These are phyloP conservation scores for Elysia crispata DNA, from an alignment of 2,888 invertebrate genomes.

Conservation along the genomic window DNA sequence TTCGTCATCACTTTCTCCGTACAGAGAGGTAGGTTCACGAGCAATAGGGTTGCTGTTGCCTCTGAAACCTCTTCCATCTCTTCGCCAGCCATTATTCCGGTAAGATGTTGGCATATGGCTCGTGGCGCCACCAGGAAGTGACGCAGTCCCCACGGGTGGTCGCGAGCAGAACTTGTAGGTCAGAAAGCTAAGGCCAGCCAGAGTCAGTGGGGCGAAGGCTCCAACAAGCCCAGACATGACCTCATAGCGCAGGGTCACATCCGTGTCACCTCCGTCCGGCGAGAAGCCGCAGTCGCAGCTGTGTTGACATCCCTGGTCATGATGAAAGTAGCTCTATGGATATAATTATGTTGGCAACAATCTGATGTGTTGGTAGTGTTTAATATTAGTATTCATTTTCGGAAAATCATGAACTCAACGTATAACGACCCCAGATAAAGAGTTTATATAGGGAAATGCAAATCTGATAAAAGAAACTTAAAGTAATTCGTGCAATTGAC, in stretches of 20 bases:
- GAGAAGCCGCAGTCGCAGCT: conserved; percentile 12
- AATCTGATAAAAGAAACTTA: no score
- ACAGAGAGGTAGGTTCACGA: background rate
- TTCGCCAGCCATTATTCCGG: background rate
- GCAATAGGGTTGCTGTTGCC: background rate
- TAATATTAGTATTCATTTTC: no score
- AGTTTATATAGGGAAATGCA: no score
- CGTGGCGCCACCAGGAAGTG: background rate
- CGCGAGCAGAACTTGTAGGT: background rate
- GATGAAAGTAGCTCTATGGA: no score
- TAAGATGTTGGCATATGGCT: no score
- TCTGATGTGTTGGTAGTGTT: no score
- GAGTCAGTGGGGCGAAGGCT: background rate
- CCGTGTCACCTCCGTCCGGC: background rate
- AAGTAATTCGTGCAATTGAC: no score
- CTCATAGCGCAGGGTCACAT: conserved; percentile 14
- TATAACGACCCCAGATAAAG: no score
- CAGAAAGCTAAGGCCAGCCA: background rate
- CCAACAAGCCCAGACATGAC: conserved; percentile 3
- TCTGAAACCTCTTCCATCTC: background rate
- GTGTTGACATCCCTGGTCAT: conserved; percentile 21
- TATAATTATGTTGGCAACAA: no score
- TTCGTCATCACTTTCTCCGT: conserved; percentile 17
- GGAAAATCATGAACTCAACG: no score
- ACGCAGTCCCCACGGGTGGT: background rate